phyloP scores from a whole-genome alignment of 2,113 vertebrate genomes.

The Corythaeola cristata region DNA sequence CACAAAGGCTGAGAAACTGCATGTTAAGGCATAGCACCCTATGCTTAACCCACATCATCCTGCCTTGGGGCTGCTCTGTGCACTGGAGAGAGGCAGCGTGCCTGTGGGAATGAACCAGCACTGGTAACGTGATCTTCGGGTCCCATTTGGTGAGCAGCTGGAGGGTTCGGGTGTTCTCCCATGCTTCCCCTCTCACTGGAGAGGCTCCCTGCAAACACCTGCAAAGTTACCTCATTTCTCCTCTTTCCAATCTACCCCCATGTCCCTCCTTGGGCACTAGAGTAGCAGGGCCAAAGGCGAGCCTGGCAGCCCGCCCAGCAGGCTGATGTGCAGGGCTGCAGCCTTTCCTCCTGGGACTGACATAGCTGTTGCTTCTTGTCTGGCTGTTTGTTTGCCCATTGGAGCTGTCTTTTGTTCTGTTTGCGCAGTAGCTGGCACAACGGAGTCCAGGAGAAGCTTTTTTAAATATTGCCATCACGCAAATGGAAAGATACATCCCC shows the following conservation, averaged over 20 bases:
- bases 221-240: not conserved
- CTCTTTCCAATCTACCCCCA: not conserved
- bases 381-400: not conserved
- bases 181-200: not conserved
- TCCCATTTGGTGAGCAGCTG: not conserved
- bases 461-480: not conserved
- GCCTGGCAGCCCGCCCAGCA: not conserved
- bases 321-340: not conserved
- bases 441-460: not conserved
- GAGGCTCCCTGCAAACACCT: not conserved
- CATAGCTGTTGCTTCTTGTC: not conserved
- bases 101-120: not conserved
- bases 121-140: not conserved
- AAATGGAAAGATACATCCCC: not conserved
- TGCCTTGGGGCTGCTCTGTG: not conserved
- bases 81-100: accelerated
- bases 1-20: constrained; percentile 24
- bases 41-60: not conserved
- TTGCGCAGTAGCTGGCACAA: not conserved
- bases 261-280: accelerated
- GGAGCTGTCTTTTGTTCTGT: not conserved
- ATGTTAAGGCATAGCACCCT: not conserved
- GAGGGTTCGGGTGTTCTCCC: not conserved
- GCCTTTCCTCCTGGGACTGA: not conserved
- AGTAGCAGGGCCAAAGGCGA: accelerated